Evolutionary conservation across 2,113 vertebrate species (phyloP), one percentile per base, ranked within the genome.

Genomic region (Excalfactoria chinensis): DNA sequence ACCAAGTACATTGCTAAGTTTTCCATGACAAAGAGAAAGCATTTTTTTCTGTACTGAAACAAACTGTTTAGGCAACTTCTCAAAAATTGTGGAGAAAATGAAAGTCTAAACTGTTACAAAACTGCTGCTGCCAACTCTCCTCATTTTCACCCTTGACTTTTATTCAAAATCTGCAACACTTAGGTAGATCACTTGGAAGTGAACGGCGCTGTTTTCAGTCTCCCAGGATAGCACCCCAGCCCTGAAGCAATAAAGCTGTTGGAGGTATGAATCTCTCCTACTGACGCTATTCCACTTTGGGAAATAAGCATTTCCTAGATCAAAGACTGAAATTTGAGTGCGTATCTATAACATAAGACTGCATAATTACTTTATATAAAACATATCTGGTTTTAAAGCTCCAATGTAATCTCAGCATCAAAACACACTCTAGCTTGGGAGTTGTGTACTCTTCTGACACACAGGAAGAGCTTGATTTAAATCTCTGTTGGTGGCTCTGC

Each of bases 311-410:
- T 81, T 88, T 84, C 51, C 64, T 88, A 81, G 88, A 91, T 88
- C 90, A 94, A 94, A 90, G 80, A 66, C 73, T 73, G 43, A 86
- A 74, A 84, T 53, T 91, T 88, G 53, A 95, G 43, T 71, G 32
- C 7, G 1, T 68, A 75, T 48, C 79, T 74, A 78, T 93, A 90
- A 93, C 71, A 85, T 53, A 74, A 59, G 73, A 70, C 51, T 89
- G 56, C 25, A 46, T 86, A 93, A 93, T 89, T 90, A 86, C 40
- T 89, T 94, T 77, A 74, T 77, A 95, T 84, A 93, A 95, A 94
- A 95, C 85, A 88, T 73, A 88, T 63, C 75, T 76, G 46, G 60
- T 44, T 88, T 83, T 51, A 93, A 94, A 94, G 11, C 26, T 80
- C 28, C 71, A 84, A 4, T 63, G 69, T 80, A 93, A 90, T 80